Evolutionary conservation across 2,797 vertebrate species (phyloP).

Genomic region (Ciconia nigra): DNA sequence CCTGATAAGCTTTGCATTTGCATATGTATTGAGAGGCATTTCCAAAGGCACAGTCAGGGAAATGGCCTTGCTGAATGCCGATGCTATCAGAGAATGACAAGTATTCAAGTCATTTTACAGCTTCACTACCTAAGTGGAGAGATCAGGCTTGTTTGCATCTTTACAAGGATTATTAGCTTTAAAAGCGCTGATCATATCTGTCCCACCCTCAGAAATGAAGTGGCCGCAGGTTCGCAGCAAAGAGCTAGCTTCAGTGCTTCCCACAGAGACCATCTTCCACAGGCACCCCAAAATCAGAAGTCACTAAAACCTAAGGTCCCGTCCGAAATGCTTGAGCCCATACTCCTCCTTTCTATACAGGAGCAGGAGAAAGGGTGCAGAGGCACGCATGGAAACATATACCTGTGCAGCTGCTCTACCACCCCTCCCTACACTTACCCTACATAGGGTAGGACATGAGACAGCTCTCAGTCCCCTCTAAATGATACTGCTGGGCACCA

Average conservation of each 20-base stretch:
- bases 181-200: not conserved
- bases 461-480: not conserved
- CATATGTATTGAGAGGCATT: slow-evolving; percentile 36
- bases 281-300: not conserved
- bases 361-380: not conserved
- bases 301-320: not conserved
- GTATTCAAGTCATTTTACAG: slow-evolving; percentile 19
- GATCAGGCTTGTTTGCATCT: slow-evolving; percentile 16
- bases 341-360: not conserved
- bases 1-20: slow-evolving; percentile 27
- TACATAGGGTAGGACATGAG: fast-evolving
- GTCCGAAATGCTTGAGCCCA: not conserved
- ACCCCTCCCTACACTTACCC: not conserved
- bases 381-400: not conserved
- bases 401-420: not conserved
- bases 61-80: slow-evolving; percentile 47
- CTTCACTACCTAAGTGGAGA: slow-evolving; percentile 31
- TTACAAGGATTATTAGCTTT: slow-evolving; percentile 28
- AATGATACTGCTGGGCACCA: not conserved
- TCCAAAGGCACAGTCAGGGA: slow-evolving; percentile 34
- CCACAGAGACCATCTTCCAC: not conserved
- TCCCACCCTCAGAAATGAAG: not conserved
- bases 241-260: not conserved
- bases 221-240: not conserved
- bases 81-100: slow-evolving; percentile 49